Evolutionary conservation across 2,113 vertebrate species (phyloP), one percentile per base, ranked within the genome.

Genomic region (Pyrgilauda ruficollis): DNA sequence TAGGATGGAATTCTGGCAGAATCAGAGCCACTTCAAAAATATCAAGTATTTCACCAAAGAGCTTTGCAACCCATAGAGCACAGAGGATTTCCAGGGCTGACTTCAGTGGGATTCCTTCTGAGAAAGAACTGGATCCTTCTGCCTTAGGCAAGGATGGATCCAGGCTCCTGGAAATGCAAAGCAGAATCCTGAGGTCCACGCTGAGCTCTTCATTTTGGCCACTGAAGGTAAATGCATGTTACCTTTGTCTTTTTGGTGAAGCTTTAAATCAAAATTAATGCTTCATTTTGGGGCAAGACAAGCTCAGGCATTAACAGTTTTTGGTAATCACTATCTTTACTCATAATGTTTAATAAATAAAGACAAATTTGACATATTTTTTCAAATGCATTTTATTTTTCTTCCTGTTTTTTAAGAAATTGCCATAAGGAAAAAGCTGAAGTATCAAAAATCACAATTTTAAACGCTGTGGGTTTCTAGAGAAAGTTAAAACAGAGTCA

Each of bases 341-440:
- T 78, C 52, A 55, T 0, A 62, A 11, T 14, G 6, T 24, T 24
- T n/a, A 78, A 77, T 24, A 94, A 93, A 92, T 17, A 56, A 74
- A 74, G 39, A 1, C 11, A 74, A 88, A 78, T 41, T 0, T 2
- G 7, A 87, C 20, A 13, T 8, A 30, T 62, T 92, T 88, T 90
- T 39, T 35, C 75, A 61, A 76, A 55, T 15, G 5, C 3, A 44
- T 78, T 96, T 94, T 93, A 83, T 93, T 85, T 83, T 64, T 27
- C 35, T 61, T 16, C 10, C 15, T 8, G 61, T 72, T 37, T 37
- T 58, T 27, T 69, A 76, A 89, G 30, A 91, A 93, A 85, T 37
- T 1, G 4, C 26, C 7, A 11, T 35, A 44, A 76, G 43, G 68
- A 74, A 94, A 86, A 85, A 35, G 14, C 14, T 13, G 8, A 35